Percentiles rank a stretch among this genome's conserved stretches.
Evolutionary conservation across 2,113 vertebrate species (phyloP).

Genomic region (Orientallactaga bullata): DNA sequence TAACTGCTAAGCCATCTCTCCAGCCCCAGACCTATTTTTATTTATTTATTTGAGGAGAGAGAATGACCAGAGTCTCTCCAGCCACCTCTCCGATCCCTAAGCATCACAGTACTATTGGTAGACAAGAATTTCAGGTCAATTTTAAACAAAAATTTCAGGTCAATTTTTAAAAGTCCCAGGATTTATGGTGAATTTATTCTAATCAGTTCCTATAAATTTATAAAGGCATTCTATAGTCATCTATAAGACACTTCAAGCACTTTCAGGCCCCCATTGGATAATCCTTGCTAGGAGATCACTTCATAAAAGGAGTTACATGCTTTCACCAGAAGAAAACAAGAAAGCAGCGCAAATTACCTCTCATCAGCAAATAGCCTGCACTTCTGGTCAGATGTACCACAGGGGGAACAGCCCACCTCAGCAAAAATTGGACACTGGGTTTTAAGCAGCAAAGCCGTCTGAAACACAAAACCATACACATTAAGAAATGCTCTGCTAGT

Average conservation of each 20-base stretch:
- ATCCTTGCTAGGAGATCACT: background rate
- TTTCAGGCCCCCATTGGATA: constrained; percentile 40
- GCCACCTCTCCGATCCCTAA: no score
- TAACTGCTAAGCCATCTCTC: no score
- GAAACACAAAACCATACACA: constrained; percentile 81
- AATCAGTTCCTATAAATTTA: background rate
- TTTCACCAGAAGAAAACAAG: background rate
- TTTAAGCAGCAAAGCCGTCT: constrained; percentile 98
- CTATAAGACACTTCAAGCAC: background rate
- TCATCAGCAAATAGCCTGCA: constrained; percentile 90
- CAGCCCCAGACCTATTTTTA: no score
- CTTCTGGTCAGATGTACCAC: constrained; percentile 89
- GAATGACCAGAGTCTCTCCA: no score
- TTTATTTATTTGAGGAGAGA: no score
- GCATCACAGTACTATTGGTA: background rate
- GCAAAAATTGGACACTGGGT: constrained; percentile 95
- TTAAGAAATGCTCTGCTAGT: constrained; percentile 19
- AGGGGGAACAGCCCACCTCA: constrained; percentile 88
- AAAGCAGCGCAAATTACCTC: constrained; percentile 84
- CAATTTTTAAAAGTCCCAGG: background rate
- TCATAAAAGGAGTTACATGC: background rate
- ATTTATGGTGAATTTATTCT: constrained; percentile 52
- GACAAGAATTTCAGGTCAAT: background rate
- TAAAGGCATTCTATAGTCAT: constrained; percentile 49
- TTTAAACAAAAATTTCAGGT: background rate